phyloP scores from a whole-genome alignment of 2,888 invertebrate species.

The Drosophila trichaetosa region DNA sequence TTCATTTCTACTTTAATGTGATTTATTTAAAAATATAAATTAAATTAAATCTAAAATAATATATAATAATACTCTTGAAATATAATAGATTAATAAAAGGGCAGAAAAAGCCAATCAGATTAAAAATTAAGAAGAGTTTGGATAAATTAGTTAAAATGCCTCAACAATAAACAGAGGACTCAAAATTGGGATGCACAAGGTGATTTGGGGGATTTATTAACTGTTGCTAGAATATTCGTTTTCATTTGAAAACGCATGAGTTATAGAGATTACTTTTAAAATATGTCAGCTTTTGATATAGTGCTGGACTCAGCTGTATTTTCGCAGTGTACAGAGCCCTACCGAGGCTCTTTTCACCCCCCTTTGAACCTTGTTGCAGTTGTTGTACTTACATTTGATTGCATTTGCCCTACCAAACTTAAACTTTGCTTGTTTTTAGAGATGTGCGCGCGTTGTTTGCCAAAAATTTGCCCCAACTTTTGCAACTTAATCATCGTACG shows the following conservation, averaged over 20 bases:
- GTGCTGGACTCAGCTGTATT: background rate
- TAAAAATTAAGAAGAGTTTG: background rate
- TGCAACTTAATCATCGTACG: constrained; percentile 72
- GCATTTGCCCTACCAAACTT: constrained; percentile 65
- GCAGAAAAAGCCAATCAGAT: background rate
- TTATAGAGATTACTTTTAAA: background rate
- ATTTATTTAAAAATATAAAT: background rate
- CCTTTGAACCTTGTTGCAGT: constrained; percentile 49
- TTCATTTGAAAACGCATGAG: background rate
- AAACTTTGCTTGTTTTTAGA: constrained; percentile 52
- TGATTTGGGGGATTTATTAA: background rate
- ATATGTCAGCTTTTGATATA: background rate
- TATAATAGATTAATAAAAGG: background rate
- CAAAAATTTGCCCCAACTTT: constrained; percentile 68
- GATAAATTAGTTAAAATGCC: background rate
- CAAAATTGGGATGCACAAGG: background rate
- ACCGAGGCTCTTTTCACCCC: background rate
- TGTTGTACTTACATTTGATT: constrained; percentile 70
- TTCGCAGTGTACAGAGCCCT: background rate
- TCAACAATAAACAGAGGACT: background rate
- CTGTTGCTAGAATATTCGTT: background rate
- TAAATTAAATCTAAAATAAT: too few relatives aligned
- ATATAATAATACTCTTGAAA: too few relatives aligned
- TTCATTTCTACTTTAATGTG: background rate
- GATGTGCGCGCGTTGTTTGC: constrained; percentile 47